phyloP scores from a whole-genome alignment of 2,113 vertebrate genomes.

The Phrynosoma blainvillii region DNA sequence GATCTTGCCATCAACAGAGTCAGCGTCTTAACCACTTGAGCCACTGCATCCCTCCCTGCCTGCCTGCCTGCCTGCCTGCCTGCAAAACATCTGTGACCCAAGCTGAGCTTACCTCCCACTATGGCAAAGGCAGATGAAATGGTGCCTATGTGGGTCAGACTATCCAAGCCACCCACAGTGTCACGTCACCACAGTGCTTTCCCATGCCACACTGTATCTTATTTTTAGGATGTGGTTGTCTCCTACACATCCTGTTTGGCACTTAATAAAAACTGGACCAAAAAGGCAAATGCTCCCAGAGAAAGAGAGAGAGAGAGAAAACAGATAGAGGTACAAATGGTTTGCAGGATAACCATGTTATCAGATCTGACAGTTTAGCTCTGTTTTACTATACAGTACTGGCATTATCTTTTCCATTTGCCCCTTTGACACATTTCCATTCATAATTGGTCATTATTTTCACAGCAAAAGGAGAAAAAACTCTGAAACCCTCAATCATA shows the following conservation, averaged over 20 bases:
- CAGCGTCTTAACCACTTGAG: too few species aligned
- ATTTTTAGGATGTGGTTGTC: conserved; percentile 8
- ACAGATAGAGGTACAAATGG: too few species aligned
- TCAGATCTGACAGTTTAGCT: background rate
- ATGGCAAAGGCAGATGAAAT: background rate
- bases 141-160: background rate
- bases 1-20: too few species aligned
- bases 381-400: background rate
- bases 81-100: background rate
- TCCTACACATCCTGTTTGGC: conserved; percentile 18
- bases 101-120: background rate
- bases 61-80: background rate
- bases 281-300: background rate
- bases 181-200: background rate
- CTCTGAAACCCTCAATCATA: background rate
- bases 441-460: background rate
- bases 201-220: background rate
- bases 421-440: background rate
- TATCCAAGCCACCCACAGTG: background rate
- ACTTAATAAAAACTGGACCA: conserved; percentile 3
- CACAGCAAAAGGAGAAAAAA: background rate
- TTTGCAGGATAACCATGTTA: background rate
- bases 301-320: background rate
- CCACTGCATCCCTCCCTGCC: too few species aligned
- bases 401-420: background rate